A percentile compares a stretch with the other conserved stretches of the same genome.
These are phyloP conservation scores for Tortrix viridana DNA, from an alignment of 2,888 invertebrate species.

Conservation along the genomic window DNA sequence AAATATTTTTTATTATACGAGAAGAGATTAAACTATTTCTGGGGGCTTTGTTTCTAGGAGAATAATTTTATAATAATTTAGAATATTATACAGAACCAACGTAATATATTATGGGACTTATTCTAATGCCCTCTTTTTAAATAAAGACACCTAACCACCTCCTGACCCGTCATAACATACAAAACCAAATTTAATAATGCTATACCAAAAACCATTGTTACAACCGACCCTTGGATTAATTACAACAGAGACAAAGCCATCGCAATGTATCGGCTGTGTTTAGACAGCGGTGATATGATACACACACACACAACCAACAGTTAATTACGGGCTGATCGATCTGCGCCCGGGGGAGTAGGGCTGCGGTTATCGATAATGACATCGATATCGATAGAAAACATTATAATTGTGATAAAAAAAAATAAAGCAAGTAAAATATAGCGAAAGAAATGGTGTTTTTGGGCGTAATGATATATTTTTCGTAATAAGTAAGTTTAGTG, in stretches of 20 bases:
- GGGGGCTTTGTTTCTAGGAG: slow-evolving; percentile 4
- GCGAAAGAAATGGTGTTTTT: not conserved
- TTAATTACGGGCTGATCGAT: slow-evolving; percentile 78
- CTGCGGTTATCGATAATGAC: slow-evolving; percentile 40
- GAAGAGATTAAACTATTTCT: not conserved
- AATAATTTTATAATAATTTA: too few relatives aligned
- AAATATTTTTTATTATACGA: slow-evolving; percentile 38
- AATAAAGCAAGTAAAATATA: not conserved
- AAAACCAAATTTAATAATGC: too few relatives aligned
- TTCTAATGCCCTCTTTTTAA: too few relatives aligned
- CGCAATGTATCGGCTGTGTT: slow-evolving; percentile 5
- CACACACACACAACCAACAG: slow-evolving; percentile 62
- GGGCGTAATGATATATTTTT: too few relatives aligned
- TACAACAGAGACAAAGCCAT: slow-evolving; percentile 16
- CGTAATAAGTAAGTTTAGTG: too few relatives aligned
- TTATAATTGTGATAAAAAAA: not conserved
- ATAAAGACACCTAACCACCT: too few relatives aligned
- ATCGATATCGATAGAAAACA: slow-evolving; percentile 27
- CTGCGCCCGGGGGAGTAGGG: slow-evolving; percentile 55
- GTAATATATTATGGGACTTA: too few relatives aligned
- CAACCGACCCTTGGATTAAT: too few relatives aligned
- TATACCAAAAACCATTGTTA: too few relatives aligned
- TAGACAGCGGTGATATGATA: slow-evolving; percentile 31
- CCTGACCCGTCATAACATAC: too few relatives aligned
- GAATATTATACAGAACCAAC: too few relatives aligned